Base-by-base conservation (phyloP, 2,113 vertebrate species). In the Mesembrinibis cayennensis region DNA sequence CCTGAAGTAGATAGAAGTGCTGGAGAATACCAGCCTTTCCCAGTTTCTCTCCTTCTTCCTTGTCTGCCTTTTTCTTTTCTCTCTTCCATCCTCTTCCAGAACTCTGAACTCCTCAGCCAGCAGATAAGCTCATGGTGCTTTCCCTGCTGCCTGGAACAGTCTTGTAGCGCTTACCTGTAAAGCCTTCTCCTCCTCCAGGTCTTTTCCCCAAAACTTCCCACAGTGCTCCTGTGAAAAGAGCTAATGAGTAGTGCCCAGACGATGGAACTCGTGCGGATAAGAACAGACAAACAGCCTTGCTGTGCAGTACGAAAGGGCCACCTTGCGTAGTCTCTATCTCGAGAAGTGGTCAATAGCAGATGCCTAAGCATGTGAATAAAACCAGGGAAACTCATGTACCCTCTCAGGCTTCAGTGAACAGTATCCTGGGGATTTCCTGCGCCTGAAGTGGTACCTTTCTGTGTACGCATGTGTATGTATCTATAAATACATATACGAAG, bases 391-490 rank as follows among this genome's bases (percentile, higher is more conserved):
- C 55, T 71, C 8, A 0, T 2, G 4, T 44, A 42, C 55, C 42
- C 15, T 70, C 8, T 30, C 53, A 62, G 72, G 11, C 79, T 82
- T 67, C 32, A 20, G 62, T 47, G 61, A 65, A 29, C 26, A 44
- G 32, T 59, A 29, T 67, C 63, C n/a, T 59, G 27, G 19, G 32
- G 45, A 16, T 30, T 76, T 70, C 27, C 61, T 53, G 25, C 8
- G 8, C 65, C 56, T 82, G 73, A 32, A 52, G 26, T 15, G 14
- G 12, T 83, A 14, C 18, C 23, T 61, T 56, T 58, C n/a, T 16
- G 25, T 26, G 25, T 79, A 5, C 3, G 1, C 49, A 6, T 58
- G 15, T 52, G 3, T 44, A 1, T 4, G 8, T 40, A 45, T 53
- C 59, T 76, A 4, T 72, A 89, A 55, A 70, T 55, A 62, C 23